Evolutionary conservation across 2,797 vertebrate genomes (phyloP).

Genomic region (Acrocephalus scirpaceus): DNA sequence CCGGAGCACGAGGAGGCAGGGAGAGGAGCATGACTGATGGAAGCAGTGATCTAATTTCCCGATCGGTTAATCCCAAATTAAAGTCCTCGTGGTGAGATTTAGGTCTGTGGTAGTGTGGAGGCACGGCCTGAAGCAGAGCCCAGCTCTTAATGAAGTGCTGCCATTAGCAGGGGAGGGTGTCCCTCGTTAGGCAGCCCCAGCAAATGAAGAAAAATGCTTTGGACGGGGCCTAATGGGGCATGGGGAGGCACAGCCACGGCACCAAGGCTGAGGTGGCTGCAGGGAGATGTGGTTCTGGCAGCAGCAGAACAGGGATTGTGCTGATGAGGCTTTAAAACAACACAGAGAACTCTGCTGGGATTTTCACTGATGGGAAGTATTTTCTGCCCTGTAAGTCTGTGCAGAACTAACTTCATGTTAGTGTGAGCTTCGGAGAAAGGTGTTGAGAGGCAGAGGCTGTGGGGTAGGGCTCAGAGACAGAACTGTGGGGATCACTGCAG

Average conservation of each 20-base stretch:
- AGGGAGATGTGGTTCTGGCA: background rate
- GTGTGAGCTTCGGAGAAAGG: background rate
- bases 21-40: background rate
- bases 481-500: background rate
- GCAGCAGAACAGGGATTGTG: background rate
- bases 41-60: conserved; percentile 4
- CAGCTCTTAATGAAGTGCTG: background rate
- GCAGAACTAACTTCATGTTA: background rate
- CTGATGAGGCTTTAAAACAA: background rate
- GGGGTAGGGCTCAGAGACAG: background rate
- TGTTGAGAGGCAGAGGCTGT: background rate
- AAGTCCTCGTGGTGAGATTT: background rate
- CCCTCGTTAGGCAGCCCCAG: background rate
- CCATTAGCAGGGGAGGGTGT: background rate
- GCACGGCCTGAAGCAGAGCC: background rate
- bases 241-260: background rate
- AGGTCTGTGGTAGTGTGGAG: background rate
- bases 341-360: background rate
- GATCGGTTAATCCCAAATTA: conserved; percentile 40
- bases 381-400: background rate
- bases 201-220: background rate
- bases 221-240: rapidly evolving
- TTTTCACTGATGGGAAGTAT: background rate
- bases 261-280: background rate
- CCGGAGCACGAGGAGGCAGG: background rate